These are phyloP conservation scores for Oryzias sinensis DNA, from an alignment of 2,797 vertebrate genomes.

Conservation along the genomic window DNA sequence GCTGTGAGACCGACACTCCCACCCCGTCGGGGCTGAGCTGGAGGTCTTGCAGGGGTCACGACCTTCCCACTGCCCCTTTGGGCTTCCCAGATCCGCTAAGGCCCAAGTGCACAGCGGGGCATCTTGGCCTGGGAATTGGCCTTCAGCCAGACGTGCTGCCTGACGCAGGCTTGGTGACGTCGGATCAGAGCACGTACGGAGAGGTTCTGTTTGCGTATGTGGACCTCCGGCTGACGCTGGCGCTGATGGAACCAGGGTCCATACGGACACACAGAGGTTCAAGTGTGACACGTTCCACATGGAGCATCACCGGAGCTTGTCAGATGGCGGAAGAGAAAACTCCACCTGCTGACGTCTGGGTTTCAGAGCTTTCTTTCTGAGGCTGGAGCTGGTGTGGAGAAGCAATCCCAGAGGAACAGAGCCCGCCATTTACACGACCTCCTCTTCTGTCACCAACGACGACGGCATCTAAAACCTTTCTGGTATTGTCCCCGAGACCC, in stretches of 20 bases:
- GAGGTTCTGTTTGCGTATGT: no score
- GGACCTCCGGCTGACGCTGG: no score
- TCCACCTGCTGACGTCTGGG: no score
- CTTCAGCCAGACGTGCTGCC: constrained; percentile 39
- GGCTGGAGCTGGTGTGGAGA: constrained; percentile 50
- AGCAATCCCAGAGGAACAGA: constrained; percentile 51
- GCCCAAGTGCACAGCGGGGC: constrained; percentile 48
- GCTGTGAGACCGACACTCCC: constrained; percentile 65
- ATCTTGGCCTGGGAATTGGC: constrained; percentile 77
- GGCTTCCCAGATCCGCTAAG: constrained; percentile 69
- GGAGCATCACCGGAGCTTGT: no score
- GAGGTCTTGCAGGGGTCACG: constrained; percentile 64
- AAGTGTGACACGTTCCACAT: no score
- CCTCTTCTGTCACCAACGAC: constrained; percentile 55
- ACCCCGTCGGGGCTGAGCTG: constrained; percentile 49
- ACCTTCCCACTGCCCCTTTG: constrained; percentile 77
- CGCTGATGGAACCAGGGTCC: no score
- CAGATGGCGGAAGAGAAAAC: no score
- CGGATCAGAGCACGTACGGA: no score
- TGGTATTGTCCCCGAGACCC: constrained; percentile 61
- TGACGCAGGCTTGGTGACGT: constrained; percentile 8
- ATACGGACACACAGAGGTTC: no score
- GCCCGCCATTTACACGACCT: constrained; percentile 53
- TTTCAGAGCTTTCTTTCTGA: constrained; percentile 58
- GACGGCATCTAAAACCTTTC: constrained; percentile 64